Base-by-base conservation (phyloP, 2,113 vertebrate species). In the Riparia riparia region DNA sequence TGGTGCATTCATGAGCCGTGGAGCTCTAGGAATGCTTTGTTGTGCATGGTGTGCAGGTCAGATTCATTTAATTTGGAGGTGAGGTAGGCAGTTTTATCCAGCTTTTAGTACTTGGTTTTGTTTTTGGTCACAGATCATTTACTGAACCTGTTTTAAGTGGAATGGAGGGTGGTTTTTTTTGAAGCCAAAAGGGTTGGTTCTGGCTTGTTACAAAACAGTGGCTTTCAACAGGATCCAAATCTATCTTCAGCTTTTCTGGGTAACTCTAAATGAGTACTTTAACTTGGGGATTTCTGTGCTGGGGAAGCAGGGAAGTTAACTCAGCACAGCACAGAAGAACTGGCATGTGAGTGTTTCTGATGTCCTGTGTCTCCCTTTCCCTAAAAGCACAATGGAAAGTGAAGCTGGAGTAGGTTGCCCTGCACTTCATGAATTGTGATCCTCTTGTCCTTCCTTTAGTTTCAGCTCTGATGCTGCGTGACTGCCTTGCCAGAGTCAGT, bases 111-210 rank as follows among this genome's bases (percentile, higher is more conserved):
- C 63, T 97, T 91, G 95, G 94, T 95, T 96, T 96, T 97, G 94
- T 85, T 97, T 96, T 97, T 96, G 95, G 96, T 97, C 95, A 97
- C 93, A 91, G 94, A 96, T 94, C 87, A 95, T 96, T 97, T 95
- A 80, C 91, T 90, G 94, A 96, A 97, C 91, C 94, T 96, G 95
- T 95, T 96, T 96, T 91, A 97, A 96, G 94, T 96, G 94, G 93
- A 96, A 95, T 39, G 47, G 63, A 93, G 90, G 45, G 83, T 90
- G 73, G 1, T 25, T 87, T 86, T 92, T 91, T 89, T 94, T 88
- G 32, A 94, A 94, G 70, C 94, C 96, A 90, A 91, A 74, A 95
- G 78, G 74, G 66, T 80, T 96, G 91, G 82, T 85, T 93, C 94
- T 97, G 94, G 94, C 78, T 96, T 94, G 85, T 91, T 95, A 91